phyloP scores from a whole-genome alignment of 2,113 vertebrate species.

The Atlantisia rogersi region DNA sequence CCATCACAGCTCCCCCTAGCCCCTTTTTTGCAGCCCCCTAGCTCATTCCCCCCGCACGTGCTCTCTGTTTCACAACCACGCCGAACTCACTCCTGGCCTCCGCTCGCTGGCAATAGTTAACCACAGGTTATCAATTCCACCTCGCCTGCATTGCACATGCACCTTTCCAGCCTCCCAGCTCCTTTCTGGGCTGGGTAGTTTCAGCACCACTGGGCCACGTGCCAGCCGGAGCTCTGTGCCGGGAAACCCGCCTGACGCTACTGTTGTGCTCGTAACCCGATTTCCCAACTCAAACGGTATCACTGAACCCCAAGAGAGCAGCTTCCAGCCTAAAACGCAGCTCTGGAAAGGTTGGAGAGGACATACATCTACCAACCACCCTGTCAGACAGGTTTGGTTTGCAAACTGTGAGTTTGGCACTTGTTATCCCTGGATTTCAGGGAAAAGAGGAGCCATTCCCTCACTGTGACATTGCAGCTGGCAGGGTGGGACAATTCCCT shows the following conservation, averaged over 20 bases:
- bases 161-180: not conserved
- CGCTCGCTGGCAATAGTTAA: conserved; percentile 2
- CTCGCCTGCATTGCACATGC: not conserved
- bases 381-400: not conserved
- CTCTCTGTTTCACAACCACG: not conserved
- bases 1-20: accelerated
- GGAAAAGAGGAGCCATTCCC: not conserved
- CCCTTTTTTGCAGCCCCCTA: not conserved
- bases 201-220: accelerated
- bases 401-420: not conserved
- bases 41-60: accelerated
- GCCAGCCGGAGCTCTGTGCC: accelerated
- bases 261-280: not conserved
- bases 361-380: accelerated
- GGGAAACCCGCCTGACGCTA: accelerated
- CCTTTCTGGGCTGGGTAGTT: not conserved
- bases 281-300: not conserved
- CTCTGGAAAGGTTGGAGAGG: not conserved
- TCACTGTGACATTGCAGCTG: accelerated
- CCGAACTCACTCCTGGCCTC: not conserved
- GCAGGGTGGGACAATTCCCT: accelerated
- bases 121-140: not conserved
- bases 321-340: not conserved
- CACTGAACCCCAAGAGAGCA: not conserved
- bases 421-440: not conserved